Evolutionary conservation across 2,113 vertebrate species (phyloP).

Genomic region (Oophaga pumilio): DNA sequence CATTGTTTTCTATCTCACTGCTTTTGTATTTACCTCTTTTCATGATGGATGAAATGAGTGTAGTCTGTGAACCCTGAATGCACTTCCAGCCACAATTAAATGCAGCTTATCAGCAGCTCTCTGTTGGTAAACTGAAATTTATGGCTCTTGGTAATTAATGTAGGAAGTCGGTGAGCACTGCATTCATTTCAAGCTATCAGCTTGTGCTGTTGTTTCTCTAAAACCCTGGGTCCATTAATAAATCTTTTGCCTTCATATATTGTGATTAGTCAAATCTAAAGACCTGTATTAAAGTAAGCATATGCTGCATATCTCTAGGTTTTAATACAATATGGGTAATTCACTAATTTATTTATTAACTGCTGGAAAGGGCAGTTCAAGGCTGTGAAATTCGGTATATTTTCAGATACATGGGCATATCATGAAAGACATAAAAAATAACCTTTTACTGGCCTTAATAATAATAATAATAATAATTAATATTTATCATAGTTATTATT

Average conservation of each 20-base stretch:
- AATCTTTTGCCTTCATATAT: neutral
- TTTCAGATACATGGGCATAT: neutral
- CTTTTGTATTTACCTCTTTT: conserved; percentile 18
- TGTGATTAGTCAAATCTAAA: conserved; percentile 10
- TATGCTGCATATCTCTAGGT: neutral
- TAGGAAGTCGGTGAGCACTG: conserved; percentile 15
- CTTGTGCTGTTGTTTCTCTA: neutral
- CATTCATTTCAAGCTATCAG: conserved; percentile 21
- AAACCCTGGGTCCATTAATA: neutral
- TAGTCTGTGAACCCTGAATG: conserved; percentile 42
- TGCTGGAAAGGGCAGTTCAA: neutral
- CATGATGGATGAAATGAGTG: conserved; percentile 19
- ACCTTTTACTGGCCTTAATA: neutral
- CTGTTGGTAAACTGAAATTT: conserved; percentile 41
- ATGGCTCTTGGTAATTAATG: conserved; percentile 35
- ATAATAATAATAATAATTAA: neutral
- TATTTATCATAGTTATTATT: neutral
- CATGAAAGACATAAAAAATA: neutral
- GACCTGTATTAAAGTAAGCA: neutral
- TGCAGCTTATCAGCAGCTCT: conserved; percentile 39
- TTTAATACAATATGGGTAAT: neutral
- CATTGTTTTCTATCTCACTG: neutral
- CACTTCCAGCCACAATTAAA: conserved; percentile 38
- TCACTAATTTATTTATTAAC: neutral
- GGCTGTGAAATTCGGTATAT: neutral